Evolutionary conservation across 2,113 vertebrate species (phyloP), one percentile per base, ranked within the genome.

Genomic region (Python bivittatus): DNA sequence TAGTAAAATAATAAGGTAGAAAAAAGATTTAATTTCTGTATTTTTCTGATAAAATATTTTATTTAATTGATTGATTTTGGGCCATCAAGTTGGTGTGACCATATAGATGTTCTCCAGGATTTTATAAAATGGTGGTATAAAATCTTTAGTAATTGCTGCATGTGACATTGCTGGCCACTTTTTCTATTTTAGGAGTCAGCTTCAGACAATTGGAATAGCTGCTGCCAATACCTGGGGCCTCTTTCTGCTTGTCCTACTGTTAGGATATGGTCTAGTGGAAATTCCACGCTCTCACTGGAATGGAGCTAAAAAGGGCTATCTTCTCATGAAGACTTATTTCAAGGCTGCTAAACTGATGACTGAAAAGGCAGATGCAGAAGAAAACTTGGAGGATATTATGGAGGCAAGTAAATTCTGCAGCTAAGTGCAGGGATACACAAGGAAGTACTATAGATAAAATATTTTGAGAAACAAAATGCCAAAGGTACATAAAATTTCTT

Each of bases 141-240:
- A 79, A 38, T 79, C 17, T 79, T 42, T 42, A 79, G 33, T 91
- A 15, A 10, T 87, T 72, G 72, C 17, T 56, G 60, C 60, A 64
- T 91, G 1, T 91, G 38, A 85, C 29, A 79, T 56, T 90, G 0
- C 83, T 79, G 84, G 54, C 22, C 54, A 91, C 0, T 11, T 93
- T 93, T 72, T 90, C 56, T 91, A 2, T 12, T 95, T 56, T 93
- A 99, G 99, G 98, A 97, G 93, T 83, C 98, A 98, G 7, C 97
- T 99, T 88, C 98, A 99, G 95, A 99, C 98, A 22, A 99, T 99
- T 83, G 97, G 99, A 53, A 99, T 99, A 93, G 98, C 99, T 1
- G 98, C 99, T 68, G 99, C 99, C 88, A 99, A 99, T 94, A 99
- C 99, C 0, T 99, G 99, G 99, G 99, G 99, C 83, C 98, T 99